A percentile compares a stretch with the other conserved stretches of the same genome.
Evolutionary conservation across 2,797 vertebrate genomes (phyloP).

Genomic region (Lates japonicus): DNA sequence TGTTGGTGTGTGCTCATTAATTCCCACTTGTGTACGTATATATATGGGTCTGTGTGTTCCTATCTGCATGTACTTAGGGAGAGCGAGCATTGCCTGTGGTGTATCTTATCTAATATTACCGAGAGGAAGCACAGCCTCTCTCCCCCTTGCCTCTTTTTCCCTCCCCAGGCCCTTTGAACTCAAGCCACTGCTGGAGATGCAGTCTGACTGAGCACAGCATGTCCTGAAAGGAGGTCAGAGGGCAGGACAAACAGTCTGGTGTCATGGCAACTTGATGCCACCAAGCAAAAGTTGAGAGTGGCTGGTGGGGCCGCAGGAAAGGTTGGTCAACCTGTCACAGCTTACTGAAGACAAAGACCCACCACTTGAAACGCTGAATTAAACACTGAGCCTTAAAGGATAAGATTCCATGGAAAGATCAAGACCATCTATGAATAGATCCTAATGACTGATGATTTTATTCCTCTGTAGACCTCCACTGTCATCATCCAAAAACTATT

Average conservation of each 20-base stretch:
- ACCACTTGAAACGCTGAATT: not conserved
- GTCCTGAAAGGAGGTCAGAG: conserved; percentile 83
- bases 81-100: conserved; percentile 57
- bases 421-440: not conserved
- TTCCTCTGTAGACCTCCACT: not conserved
- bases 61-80: conserved; percentile 63
- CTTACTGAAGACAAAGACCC: conserved; percentile 5
- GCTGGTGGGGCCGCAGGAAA: conserved; percentile 30
- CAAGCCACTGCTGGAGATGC: conserved; percentile 74
- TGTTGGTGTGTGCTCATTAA: conserved; percentile 47
- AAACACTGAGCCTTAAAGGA: not conserved
- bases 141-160: conserved; percentile 27
- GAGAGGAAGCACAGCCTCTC: conserved; percentile 60
- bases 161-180: conserved; percentile 72
- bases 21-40: conserved; percentile 46
- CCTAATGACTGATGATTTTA: not conserved
- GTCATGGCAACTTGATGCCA: conserved; percentile 85
- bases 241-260: conserved; percentile 85
- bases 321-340: conserved; percentile 40
- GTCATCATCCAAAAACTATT: not conserved
- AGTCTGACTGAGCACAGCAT: conserved; percentile 81
- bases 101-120: conserved; percentile 75
- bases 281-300: conserved; percentile 60
- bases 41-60: conserved; percentile 51
- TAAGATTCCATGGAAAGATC: not conserved